Base-by-base conservation (phyloP, 2,888 invertebrate genomes). In the Axea sp. region DNA sequence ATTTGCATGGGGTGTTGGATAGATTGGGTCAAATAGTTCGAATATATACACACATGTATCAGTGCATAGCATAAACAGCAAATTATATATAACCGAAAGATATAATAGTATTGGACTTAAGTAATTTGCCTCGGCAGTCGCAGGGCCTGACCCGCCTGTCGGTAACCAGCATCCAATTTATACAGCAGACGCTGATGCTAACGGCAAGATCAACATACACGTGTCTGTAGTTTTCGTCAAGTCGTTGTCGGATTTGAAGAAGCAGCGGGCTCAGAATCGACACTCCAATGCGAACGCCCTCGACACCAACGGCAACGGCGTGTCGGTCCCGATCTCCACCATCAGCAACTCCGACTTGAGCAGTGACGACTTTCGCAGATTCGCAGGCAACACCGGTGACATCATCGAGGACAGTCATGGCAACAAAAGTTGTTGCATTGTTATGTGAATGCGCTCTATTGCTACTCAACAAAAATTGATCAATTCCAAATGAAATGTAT, bases 231-330 rank as follows among this genome's bases (percentile, higher is more conserved):
- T 92, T 67, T 94, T 95, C 88, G 92, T 94, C 89, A 96, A 93
- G 80, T 97, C 97, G 47, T 90, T 98, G 80, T 94, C 97, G 53
- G 97, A 97, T 88, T 90, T 97, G 87, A 98, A 98, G 89, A 96
- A 96, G 88, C 96, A 97, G 86, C 91, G 97, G 76, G 92, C 95
- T 75, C 94, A 95, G 82, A 95, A 93, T 80, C 90, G 95, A 80
- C 93, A 92, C 84, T 64, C 75, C 49, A 26, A 87, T 89, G 83
- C 84, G 87, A 65, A 89, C 90, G 55, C 89, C 80, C 26, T 82
- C 17, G 82, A 83, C 59, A 72, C 89, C 55, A 89, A 87, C 71
- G 82, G 82, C 2, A 83, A 82, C 19, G 81, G 81, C 12, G 90
- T 90, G 3, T 86, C 88, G 77, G 88, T 88, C 60, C 90, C 90